Evolutionary conservation across 2,113 vertebrate genomes (phyloP).

Genomic region (Bos indicus): DNA sequence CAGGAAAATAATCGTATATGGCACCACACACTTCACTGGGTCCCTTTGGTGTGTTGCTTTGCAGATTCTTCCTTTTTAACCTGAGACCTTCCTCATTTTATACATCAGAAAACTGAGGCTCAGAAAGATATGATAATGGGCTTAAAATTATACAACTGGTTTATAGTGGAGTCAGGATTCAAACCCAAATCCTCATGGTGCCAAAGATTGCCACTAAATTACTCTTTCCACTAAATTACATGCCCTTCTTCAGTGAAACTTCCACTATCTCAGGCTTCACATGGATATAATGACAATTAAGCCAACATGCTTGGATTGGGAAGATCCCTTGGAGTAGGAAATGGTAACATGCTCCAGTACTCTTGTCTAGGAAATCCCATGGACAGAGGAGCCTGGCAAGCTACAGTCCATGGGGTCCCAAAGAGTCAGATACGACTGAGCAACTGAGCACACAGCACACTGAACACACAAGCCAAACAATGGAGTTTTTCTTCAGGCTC

Average conservation of each 20-base stretch:
- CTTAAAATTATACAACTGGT: neutral
- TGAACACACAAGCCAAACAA: neutral
- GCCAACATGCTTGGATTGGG: neutral
- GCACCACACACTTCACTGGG: neutral
- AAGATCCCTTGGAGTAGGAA: neutral
- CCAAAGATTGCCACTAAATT: neutral
- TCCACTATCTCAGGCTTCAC: neutral
- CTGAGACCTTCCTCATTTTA: neutral
- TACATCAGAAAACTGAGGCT: neutral
- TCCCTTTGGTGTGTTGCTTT: neutral
- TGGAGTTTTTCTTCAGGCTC: neutral
- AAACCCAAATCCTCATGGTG: neutral
- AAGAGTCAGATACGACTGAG: neutral
- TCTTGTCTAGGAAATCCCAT: neutral
- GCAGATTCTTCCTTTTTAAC: neutral
- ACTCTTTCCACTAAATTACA: neutral
- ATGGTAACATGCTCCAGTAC: neutral
- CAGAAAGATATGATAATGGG: neutral
- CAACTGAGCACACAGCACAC: neutral
- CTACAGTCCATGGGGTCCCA: neutral
- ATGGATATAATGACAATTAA: neutral
- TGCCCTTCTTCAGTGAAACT: neutral
- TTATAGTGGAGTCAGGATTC: neutral
- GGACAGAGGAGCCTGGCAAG: neutral
- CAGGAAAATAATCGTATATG: neutral